phyloP scores from a whole-genome alignment of 2,113 vertebrate species.

The Pseudorasbora parva region DNA sequence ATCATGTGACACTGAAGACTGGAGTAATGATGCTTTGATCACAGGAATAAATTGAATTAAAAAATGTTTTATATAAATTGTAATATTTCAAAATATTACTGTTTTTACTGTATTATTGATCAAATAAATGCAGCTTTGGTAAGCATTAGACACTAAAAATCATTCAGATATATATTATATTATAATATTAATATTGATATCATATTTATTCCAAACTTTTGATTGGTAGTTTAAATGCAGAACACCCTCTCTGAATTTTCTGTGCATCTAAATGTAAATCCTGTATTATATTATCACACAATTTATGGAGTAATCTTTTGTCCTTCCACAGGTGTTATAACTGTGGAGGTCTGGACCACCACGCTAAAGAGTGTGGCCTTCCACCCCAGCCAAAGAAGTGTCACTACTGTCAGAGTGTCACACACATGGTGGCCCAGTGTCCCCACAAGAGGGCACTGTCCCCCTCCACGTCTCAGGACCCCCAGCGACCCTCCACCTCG shows the following conservation, averaged over 20 bases:
- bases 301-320: neutral
- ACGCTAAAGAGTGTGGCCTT: slow-evolving; percentile 97
- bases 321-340: slow-evolving; percentile 89
- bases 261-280: neutral
- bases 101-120: neutral
- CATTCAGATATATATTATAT: no score
- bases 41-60: no score
- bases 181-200: neutral
- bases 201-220: no score
- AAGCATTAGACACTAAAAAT: neutral
- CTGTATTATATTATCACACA: neutral
- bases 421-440: slow-evolving; percentile 96
- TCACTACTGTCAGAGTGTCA: slow-evolving; percentile 97
- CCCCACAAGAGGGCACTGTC: slow-evolving; percentile 80
- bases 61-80: no score
- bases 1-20: no score
- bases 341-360: slow-evolving; percentile 97
- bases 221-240: neutral
- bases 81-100: no score
- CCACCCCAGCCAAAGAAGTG: slow-evolving; percentile 99
- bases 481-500: slow-evolving; percentile 77
- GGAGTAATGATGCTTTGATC: no score
- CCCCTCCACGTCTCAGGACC: slow-evolving; percentile 89
- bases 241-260: neutral
- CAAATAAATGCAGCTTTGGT: neutral